Evolutionary conservation across 2,113 vertebrate species (phyloP).

Genomic region (Struthio camelus): DNA sequence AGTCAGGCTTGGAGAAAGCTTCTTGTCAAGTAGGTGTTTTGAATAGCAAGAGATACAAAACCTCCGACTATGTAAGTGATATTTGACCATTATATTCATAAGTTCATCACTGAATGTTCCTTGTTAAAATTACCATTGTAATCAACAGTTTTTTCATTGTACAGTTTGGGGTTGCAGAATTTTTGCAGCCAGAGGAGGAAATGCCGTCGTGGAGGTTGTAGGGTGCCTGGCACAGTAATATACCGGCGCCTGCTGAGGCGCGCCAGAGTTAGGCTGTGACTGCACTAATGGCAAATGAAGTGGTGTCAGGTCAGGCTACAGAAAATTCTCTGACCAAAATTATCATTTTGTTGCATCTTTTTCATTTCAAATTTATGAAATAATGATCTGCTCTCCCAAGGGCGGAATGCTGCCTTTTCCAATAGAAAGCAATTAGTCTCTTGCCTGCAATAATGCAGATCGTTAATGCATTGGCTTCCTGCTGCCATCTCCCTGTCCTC

Average conservation of each 20-base stretch:
- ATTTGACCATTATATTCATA: background rate
- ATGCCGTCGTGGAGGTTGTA: background rate
- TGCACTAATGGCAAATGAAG: background rate
- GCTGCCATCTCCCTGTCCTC: slow-evolving; percentile 26
- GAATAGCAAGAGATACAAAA: background rate
- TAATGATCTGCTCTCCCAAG: background rate
- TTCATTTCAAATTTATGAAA: background rate
- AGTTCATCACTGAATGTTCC: background rate
- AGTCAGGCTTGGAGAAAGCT: background rate
- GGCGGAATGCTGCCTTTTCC: slow-evolving; percentile 32
- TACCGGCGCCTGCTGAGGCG: background rate
- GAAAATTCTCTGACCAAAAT: background rate
- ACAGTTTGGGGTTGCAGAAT: background rate
- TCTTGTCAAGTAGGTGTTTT: background rate
- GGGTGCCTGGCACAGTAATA: background rate
- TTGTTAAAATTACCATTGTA: background rate
- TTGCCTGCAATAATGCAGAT: slow-evolving; percentile 38
- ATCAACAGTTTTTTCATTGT: background rate
- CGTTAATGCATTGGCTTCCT: slow-evolving; percentile 58
- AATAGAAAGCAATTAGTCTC: slow-evolving; percentile 59
- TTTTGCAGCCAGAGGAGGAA: background rate
- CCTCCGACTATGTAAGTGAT: background rate
- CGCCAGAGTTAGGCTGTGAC: background rate
- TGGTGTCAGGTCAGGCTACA: background rate
- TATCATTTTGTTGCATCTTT: background rate